Base-by-base conservation (phyloP, 2,888 invertebrate species). In the Synergus umbraculus region DNA sequence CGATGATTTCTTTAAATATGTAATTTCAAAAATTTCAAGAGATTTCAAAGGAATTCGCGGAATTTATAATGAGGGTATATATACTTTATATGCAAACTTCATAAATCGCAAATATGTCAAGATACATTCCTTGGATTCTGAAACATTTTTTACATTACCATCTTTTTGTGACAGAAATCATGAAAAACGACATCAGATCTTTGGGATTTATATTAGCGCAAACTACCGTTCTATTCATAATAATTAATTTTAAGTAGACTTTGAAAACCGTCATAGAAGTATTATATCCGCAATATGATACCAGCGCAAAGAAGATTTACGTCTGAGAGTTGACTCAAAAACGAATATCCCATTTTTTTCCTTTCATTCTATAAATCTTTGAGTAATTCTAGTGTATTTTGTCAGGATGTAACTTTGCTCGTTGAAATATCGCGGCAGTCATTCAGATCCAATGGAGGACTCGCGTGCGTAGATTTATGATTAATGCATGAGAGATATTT, bases 401-500 rank as follows among this genome's bases (percentile, higher is more conserved):
- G 54, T 54, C 69, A 54, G 49, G 49, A 73, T 54, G 37, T 49
- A 73, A 15, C 46, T 49, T 29, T 43, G 18, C 29, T 10, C 54
- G 41, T 54, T 58, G 41, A 73, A 73, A 73, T 73, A 18, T 73
- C 37, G 37, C 4, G 69, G 15, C 49, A 73, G 54, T 49, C 15
- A 73, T 49, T 73, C 46, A 49, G 54, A 73, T 73, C 69, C 9
- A 29, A 49, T 54, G 73, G 12, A 54, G 73, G 10, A 46, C 64
- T 77, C 49, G 77, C 46, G 64, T 65, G 77, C 65, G n/a, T 46
- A 58, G 76, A 78, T 79, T 78, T 81, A 89, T 90, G 90, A 90
- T 90, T 90, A 90, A 90, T 90, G 89, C 89, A 90, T 89, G 89
- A 90, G 90, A 88, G 87, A 88, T 86, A 89, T 88, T 88, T 90